Percentiles rank a stretch among this genome's conserved stretches.
Conservation (phyloP, 1,140 invertebrate species). For the Leptinotarsa defecta region DNA sequence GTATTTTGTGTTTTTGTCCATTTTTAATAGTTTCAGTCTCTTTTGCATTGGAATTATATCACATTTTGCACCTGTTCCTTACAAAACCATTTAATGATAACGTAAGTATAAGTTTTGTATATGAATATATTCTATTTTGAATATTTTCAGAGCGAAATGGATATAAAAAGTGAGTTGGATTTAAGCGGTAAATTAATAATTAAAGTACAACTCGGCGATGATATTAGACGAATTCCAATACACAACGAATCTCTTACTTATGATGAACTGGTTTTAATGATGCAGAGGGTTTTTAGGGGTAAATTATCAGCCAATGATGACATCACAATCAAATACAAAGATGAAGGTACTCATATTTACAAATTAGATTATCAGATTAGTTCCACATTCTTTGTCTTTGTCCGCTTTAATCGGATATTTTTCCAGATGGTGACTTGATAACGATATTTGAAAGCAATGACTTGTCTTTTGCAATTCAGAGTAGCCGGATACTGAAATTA, state of each 20-base stretch:
- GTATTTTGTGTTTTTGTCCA: conserved; percentile 39
- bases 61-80: conserved; percentile 1
- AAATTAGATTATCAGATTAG: conserved; percentile 19
- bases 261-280: conserved; percentile 78
- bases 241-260: conserved; percentile 80
- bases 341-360: conserved; percentile 64
- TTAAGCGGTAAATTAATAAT: conserved; percentile 56
- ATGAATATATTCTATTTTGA: neutral
- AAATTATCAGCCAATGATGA: conserved; percentile 70
- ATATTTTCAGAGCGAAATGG: conserved; percentile 45
- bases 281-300: conserved; percentile 75
- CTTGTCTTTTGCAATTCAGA: conserved; percentile 74
- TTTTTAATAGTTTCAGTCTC: conserved; percentile 38
- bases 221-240: conserved; percentile 74
- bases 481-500: conserved; percentile 70
- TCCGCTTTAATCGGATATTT: neutral
- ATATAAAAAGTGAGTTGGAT: conserved; percentile 53
- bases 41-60: conserved; percentile 19
- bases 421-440: conserved; percentile 66
- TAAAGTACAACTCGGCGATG: conserved; percentile 72
- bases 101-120: conserved; percentile 32
- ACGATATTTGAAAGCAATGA: conserved; percentile 78
- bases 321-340: conserved; percentile 75
- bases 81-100: conserved; percentile 29
- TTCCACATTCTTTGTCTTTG: conserved; percentile 22